Percentiles rank a stretch among this genome's conserved stretches.
These are phyloP conservation scores for Liodrosophila aerea DNA, from an alignment of 2,888 invertebrate genomes.

Conservation along the genomic window DNA sequence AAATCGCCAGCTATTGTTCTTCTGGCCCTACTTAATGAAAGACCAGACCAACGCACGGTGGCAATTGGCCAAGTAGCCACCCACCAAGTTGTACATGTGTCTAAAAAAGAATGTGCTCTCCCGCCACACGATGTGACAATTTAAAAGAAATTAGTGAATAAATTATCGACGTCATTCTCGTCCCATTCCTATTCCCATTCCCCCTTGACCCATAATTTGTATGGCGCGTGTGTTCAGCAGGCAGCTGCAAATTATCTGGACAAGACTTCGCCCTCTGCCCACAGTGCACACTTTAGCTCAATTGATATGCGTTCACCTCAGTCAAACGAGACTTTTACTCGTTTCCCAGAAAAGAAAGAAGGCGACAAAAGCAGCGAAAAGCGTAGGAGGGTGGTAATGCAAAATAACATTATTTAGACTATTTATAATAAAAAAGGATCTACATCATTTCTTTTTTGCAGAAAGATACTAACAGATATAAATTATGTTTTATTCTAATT, in stretches of 20 bases:
- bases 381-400: too few species aligned
- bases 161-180: not conserved
- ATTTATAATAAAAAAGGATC: too few species aligned
- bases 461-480: too few species aligned
- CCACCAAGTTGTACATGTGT: conserved; percentile 28
- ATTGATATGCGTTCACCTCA: conserved; percentile 39
- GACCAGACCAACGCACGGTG: conserved; percentile 39
- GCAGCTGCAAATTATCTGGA: conserved; percentile 43
- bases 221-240: conserved; percentile 31
- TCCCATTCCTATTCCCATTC: conserved; percentile 21
- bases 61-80: conserved; percentile 45
- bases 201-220: conserved; percentile 25
- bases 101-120: too few species aligned
- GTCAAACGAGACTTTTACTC: conserved; percentile 41
- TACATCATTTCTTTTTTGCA: too few species aligned
- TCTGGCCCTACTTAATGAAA: too few species aligned
- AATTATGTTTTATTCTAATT: too few species aligned
- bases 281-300: conserved; percentile 5
- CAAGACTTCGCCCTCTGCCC: not conserved
- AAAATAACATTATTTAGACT: too few species aligned
- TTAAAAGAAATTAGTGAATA: too few species aligned
- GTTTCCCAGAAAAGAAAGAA: not conserved
- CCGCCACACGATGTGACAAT: too few species aligned
- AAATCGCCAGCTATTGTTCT: too few species aligned
- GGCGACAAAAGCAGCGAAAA: too few species aligned